A percentile compares a stretch with the other conserved stretches of the same genome.
These are phyloP conservation scores for Rutilus rutilus DNA, from an alignment of 2,113 vertebrate genomes.

Conservation along the genomic window DNA sequence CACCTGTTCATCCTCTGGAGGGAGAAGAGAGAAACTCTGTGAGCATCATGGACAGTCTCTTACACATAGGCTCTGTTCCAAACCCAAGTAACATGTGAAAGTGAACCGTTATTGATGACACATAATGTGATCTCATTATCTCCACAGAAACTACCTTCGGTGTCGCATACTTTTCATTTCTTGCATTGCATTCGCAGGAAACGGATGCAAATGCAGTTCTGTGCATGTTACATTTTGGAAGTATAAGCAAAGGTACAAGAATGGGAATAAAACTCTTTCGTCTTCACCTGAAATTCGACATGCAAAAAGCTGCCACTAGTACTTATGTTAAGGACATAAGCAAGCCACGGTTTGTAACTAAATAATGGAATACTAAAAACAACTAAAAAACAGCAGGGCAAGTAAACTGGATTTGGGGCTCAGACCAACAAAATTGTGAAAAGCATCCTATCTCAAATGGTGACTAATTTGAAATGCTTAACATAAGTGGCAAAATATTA, in stretches of 20 bases:
- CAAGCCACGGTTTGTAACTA: neutral
- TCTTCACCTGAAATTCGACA: neutral
- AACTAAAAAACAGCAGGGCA: neutral
- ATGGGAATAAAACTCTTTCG: neutral
- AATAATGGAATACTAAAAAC: neutral
- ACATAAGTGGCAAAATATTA: neutral
- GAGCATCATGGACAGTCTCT: neutral
- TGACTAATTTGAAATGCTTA: neutral
- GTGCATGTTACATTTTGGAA: neutral
- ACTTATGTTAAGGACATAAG: neutral
- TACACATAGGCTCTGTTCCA: constrained; percentile 6
- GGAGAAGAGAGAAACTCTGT: constrained; percentile 55
- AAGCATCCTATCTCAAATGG: neutral
- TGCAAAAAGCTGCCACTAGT: neutral
- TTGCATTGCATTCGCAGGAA: neutral
- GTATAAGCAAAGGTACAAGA: neutral
- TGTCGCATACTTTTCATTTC: neutral
- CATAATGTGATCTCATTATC: neutral
- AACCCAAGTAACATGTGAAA: neutral
- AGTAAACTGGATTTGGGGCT: neutral
- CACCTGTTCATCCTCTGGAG: constrained; percentile 93
- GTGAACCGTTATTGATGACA: neutral
- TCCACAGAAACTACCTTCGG: neutral
- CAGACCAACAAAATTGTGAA: neutral
- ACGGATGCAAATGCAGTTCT: neutral